These are phyloP conservation scores for Emydura subglobosa DNA, from an alignment of 2,113 vertebrate species.

Conservation along the genomic window DNA sequence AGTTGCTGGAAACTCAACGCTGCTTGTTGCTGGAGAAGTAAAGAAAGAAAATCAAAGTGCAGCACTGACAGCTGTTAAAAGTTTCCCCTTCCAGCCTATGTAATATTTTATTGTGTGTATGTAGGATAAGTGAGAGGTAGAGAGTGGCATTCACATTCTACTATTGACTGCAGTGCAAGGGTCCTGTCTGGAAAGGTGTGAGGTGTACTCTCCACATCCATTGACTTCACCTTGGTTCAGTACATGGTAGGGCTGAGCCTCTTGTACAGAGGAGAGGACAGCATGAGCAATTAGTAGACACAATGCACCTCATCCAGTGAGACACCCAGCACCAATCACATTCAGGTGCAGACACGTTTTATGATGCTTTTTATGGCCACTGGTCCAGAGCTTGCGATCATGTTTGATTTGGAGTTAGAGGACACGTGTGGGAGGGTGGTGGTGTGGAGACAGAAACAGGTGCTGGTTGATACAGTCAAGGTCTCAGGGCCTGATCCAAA, in stretches of 20 bases:
- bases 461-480: too few relatives aligned
- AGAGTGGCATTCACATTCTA: neutral
- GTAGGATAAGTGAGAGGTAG: neutral
- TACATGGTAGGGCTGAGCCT: neutral
- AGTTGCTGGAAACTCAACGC: neutral
- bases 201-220: neutral
- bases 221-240: neutral
- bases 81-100: neutral
- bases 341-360: neutral
- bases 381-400: too few relatives aligned
- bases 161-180: neutral
- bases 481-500: too few relatives aligned
- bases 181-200: rapidly evolving
- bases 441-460: too few relatives aligned
- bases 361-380: neutral
- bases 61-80: neutral
- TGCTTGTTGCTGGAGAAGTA: neutral
- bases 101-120: neutral
- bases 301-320: neutral
- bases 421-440: neutral
- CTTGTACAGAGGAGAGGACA: rapidly evolving
- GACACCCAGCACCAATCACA: neutral
- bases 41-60: neutral
- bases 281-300: rapidly evolving
- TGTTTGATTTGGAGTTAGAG: neutral